Conservation (phyloP, 2,797 vertebrate species). For the Eulemur albifrons region DNA sequence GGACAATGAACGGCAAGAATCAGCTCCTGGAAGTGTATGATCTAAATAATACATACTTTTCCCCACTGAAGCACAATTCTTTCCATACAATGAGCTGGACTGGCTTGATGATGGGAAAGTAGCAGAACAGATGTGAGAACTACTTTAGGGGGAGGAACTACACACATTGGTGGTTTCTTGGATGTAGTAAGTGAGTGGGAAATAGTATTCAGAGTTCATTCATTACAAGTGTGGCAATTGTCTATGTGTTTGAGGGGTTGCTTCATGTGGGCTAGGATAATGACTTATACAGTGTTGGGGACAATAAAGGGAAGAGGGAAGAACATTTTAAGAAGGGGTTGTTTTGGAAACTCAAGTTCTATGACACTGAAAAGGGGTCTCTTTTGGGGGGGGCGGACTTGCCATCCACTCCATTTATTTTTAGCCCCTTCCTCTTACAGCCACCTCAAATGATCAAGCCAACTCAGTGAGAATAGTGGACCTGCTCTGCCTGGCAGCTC, state of each 20-base stretch:
- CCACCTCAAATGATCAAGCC: not conserved
- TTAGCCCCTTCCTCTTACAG: not conserved
- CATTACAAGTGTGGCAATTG: not conserved
- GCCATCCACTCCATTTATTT: not conserved
- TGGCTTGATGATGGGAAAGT: not conserved
- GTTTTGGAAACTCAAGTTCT: slow-evolving; percentile 5
- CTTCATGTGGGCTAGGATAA: not conserved
- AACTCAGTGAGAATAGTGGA: not conserved
- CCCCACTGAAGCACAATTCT: not conserved
- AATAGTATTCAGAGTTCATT: not conserved
- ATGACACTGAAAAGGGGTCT: not conserved
- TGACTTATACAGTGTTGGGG: not conserved
- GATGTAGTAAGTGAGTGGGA: not conserved
- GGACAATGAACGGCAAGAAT: not conserved
- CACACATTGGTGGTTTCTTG: not conserved
- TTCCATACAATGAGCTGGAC: not conserved
- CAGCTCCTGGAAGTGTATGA: not conserved
- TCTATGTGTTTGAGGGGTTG: not conserved
- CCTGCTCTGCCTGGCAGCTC: not conserved
- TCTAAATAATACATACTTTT: not conserved
- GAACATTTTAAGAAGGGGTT: not conserved
- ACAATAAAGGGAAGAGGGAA: not conserved
- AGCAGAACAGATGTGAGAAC: not conserved
- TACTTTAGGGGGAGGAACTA: not conserved
- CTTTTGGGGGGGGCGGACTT: not conserved